These are phyloP conservation scores for Sebastes elongatus DNA, from an alignment of 2,797 vertebrate species.

Conservation along the genomic window DNA sequence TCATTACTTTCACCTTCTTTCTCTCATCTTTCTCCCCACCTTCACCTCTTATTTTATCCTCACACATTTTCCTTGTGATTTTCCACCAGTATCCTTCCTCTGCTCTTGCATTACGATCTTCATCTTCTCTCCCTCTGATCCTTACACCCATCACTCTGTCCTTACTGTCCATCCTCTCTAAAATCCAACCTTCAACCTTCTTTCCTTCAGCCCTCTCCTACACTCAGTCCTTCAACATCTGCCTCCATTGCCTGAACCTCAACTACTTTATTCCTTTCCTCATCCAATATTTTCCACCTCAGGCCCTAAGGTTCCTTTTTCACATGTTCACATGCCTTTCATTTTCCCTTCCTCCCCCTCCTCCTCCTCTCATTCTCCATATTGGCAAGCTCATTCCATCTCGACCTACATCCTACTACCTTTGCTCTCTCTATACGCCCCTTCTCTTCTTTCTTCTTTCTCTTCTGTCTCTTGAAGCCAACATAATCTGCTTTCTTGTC, in stretches of 20 bases:
- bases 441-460: not conserved
- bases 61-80: not conserved
- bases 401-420: conserved; percentile 11
- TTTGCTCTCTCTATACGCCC: not conserved
- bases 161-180: not conserved
- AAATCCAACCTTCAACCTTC: not conserved
- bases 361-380: not conserved
- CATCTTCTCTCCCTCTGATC: not conserved
- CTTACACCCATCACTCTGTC: not conserved
- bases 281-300: not conserved
- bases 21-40: not conserved
- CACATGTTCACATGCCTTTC: conserved; percentile 3
- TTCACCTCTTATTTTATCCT: not conserved
- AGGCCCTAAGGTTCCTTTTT: not conserved
- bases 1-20: conserved; percentile 9
- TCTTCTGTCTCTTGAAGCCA: not conserved
- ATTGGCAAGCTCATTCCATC: conserved; percentile 12
- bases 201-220: not conserved
- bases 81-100: not conserved
- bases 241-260: not conserved
- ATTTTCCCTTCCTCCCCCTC: conserved; percentile 1
- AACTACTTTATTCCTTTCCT: not conserved
- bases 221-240: not conserved
- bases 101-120: not conserved
- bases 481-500: not conserved